Conservation (phyloP, 1,140 invertebrate species). For the Apis dorsata region DNA sequence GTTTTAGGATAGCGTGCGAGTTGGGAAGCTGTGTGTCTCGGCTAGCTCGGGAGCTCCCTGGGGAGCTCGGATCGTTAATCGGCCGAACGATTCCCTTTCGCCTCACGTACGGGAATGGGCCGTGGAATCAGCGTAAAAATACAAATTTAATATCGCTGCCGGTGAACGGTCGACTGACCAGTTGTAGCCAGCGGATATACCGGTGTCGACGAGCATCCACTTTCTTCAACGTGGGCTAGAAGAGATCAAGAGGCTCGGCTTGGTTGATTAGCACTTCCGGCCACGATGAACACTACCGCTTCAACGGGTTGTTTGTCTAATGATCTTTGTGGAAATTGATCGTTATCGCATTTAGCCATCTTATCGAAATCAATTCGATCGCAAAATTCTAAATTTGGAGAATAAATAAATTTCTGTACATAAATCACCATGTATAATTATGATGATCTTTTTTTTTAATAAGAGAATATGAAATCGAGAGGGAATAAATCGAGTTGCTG, state of each 20-base stretch:
- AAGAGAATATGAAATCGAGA: not conserved
- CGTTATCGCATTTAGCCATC: not conserved
- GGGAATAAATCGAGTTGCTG: not conserved
- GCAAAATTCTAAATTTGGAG: no score
- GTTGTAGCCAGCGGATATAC: slow-evolving; percentile 27
- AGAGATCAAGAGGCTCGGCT: slow-evolving; percentile 13
- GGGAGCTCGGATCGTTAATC: slow-evolving; percentile 80
- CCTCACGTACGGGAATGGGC: slow-evolving; percentile 78
- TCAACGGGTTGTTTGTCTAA: not conserved
- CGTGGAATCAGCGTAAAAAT: slow-evolving; percentile 82
- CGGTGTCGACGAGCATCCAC: slow-evolving; percentile 25
- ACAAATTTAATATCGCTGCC: slow-evolving; percentile 80
- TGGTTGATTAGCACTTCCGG: slow-evolving; percentile 27
- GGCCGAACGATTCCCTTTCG: slow-evolving; percentile 79
- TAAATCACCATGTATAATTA: no score
- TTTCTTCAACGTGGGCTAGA: slow-evolving; percentile 22
- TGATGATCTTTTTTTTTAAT: not conserved
- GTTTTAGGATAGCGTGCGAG: slow-evolving; percentile 60
- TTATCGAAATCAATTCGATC: not conserved
- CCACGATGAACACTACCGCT: not conserved
- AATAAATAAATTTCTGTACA: no score
- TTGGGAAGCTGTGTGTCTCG: slow-evolving; percentile 53
- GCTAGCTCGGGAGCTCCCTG: slow-evolving; percentile 66
- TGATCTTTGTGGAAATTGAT: not conserved
- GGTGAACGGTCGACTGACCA: slow-evolving; percentile 48